phyloP scores from a whole-genome alignment of 1,140 invertebrate genomes.

The Mactra quadrangularis region DNA sequence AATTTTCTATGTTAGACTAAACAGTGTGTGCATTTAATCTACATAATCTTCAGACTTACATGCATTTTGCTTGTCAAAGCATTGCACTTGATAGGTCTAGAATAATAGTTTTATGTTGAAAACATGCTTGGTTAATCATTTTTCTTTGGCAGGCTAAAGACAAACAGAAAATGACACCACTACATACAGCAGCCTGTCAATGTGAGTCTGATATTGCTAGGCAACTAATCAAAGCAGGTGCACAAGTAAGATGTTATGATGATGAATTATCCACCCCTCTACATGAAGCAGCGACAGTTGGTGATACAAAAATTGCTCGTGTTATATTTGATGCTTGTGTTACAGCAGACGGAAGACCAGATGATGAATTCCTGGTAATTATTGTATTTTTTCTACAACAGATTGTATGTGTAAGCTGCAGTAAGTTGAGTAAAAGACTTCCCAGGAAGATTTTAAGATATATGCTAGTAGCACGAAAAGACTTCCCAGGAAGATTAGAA shows the following conservation, averaged over 20 bases:
- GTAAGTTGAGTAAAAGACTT: no score
- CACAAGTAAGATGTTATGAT: constrained; percentile 84
- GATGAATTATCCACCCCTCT: constrained; percentile 80
- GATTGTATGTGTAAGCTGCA: no score
- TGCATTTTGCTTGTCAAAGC: no score
- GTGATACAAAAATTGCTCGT: constrained; percentile 73
- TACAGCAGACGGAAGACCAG: background rate
- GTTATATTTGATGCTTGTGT: constrained; percentile 72
- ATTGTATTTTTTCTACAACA: background rate
- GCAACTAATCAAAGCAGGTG: constrained; percentile 89
- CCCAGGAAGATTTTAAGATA: no score
- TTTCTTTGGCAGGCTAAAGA: constrained; percentile 75
- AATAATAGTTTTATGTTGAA: no score
- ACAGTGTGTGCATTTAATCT: no score
- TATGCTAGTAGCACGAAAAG: no score
- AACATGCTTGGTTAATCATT: no score
- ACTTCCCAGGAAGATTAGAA: no score
- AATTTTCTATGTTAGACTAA: no score
- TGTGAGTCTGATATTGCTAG: constrained; percentile 89
- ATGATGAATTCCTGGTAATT: background rate
- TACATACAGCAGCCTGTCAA: constrained; percentile 91
- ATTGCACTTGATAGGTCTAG: no score
- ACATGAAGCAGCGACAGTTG: constrained; percentile 80
- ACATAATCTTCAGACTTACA: no score
- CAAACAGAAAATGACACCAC: constrained; percentile 86